Conservation (phyloP, 2,113 vertebrate genomes). For the Diadophis punctatus region DNA sequence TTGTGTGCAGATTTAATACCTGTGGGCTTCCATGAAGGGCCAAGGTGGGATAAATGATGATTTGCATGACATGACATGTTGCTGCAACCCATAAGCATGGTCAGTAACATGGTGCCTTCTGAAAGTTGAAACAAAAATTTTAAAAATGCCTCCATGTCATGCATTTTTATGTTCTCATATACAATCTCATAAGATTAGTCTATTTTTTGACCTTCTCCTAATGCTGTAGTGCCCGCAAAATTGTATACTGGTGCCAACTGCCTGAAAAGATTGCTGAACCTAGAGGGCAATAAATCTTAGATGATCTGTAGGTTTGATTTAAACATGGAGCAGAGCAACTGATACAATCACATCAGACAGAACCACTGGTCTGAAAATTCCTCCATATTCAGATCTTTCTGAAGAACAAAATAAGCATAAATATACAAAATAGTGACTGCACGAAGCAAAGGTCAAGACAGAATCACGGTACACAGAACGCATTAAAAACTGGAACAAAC, state of each 20-base stretch:
- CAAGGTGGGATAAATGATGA: background rate
- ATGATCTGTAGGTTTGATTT: background rate
- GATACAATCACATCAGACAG: background rate
- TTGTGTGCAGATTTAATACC: background rate
- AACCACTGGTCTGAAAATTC: background rate
- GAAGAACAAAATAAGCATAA: background rate
- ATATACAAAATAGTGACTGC: background rate
- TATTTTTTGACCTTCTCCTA: background rate
- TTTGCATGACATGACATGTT: background rate
- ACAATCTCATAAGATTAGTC: background rate
- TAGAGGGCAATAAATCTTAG: background rate
- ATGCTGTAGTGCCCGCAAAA: background rate
- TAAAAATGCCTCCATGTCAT: background rate
- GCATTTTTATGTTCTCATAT: background rate
- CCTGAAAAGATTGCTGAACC: background rate
- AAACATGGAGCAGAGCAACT: background rate
- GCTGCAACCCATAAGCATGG: background rate
- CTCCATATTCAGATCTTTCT: background rate
- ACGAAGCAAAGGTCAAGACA: background rate
- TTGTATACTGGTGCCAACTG: background rate
- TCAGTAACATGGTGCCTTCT: background rate
- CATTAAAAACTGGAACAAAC: background rate
- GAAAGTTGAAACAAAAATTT: background rate
- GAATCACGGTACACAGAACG: background rate
- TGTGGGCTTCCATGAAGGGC: background rate